Base-by-base conservation (phyloP, 2,113 vertebrate genomes). In the Rhinolophus sinicus region DNA sequence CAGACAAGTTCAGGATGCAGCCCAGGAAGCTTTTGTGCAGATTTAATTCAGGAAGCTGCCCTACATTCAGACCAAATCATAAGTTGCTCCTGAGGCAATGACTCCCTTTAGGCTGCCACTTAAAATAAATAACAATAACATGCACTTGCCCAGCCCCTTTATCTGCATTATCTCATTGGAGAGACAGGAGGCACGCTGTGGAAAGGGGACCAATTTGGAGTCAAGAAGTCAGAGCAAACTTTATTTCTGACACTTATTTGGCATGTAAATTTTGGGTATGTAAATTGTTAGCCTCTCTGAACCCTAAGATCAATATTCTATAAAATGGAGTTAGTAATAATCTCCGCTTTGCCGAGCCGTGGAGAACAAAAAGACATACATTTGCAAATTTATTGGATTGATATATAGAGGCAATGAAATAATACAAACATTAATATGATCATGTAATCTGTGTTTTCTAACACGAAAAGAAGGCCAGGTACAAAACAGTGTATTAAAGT, bases 41-140 rank as follows among this genome's bases (percentile, higher is more conserved):
- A 54, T 89, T 89, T 97, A 93, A 86, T 78, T 93, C 64, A 76
- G 33, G 10, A 95, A 92, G 54, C 64, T 95, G 84, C 65, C 84
- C 93, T 96, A 89, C 50, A 95, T 81, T 95, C 91, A 94, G 16
- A 94, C 58, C 76, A 90, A 94, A 87, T 90, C 84, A 87, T 26
- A 69, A 89, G 18, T 92, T 87, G 69, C 28, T 93, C 54, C 75
- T 83, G 19, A 94, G 52, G n/a, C 44, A 93, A 64, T 75, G 58
- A 78, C 26, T 93, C 78, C 62, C 50, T 86, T 90, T 82, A 73
- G 50, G 9, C 60, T 89, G 54, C 18, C 56, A 93, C 70, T 83
- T 75, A 95, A 96, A 93, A 95, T 90, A 93, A 84, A 88, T 88
- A 94, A 62, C 4, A 77, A 18, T 70, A 94, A 64, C 21, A 54